Evolutionary conservation across 2,797 vertebrate species (phyloP), one percentile per base, ranked within the genome.

Genomic region (Chloroceryle amazona): DNA sequence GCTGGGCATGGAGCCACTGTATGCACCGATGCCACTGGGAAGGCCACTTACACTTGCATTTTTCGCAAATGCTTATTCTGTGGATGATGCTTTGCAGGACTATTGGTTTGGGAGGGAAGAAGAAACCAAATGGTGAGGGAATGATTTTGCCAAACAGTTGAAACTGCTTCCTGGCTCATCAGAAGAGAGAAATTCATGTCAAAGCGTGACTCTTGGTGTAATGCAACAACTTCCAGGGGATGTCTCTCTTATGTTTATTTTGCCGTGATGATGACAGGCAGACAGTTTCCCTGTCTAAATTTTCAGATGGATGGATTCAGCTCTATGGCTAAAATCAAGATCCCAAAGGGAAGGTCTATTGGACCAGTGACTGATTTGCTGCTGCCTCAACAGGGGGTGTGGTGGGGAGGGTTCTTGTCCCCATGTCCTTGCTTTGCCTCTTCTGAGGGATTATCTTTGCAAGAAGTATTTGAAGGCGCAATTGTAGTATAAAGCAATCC

Each of bases 11-110:
- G 3, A 21, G 23, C 17, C 55, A 57, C 52, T 2, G 1, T 2
- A 6, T 17, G 29, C 7, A 11, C 37, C 28, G 33, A n/a, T 11
- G 21, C 49, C 13, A 5, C 25, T 3, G 10, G 3, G 18, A 44
- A 39, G 29, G 14, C 25, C 3, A 1, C 5, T n/a, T 17, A 19
- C 3, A 3, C 7, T 1, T 0, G 5, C 1, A 0, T 35, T 71
- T 71, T 72, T n/a, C 35, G 29, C 12, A 5, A 31, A 13, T 35
- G 13, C 29, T 70, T n/a, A 4, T 11, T 29, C 11, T 19, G 18
- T 26, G 25, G 35, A 2, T 6, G 6, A 4, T 31, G 55, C 11
- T 87, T 26, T 61, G 44, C 35, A 42, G 58, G 29, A 22, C 21
- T n/a, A 2, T 18, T 29, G 14, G 31, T 20, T n/a, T 12, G 35